Percentiles rank a stretch among this genome's conserved stretches.
Evolutionary conservation across 2,888 invertebrate genomes (phyloP).

Genomic region (Synergus gifuensis): DNA sequence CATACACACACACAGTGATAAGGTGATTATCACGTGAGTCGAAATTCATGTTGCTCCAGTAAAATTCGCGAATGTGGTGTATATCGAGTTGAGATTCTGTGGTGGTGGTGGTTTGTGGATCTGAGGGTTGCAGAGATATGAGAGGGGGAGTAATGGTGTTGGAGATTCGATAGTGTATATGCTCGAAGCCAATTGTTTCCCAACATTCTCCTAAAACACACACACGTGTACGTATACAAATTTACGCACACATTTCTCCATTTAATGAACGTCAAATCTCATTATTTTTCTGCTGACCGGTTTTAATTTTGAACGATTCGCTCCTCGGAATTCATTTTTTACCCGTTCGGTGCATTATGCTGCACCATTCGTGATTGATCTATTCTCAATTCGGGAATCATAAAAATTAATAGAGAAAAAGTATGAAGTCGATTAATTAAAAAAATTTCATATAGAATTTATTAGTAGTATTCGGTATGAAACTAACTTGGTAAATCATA

Average conservation of each 20-base stretch:
- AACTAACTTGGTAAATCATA: neutral
- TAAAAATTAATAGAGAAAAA: neutral
- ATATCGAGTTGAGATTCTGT: conserved; percentile 22
- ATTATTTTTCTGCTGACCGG: conserved; percentile 75
- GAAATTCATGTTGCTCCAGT: conserved; percentile 57
- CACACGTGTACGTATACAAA: neutral
- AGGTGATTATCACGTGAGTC: conserved; percentile 57
- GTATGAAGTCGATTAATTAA: neutral
- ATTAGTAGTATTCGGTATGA: neutral
- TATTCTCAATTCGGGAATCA: neutral
- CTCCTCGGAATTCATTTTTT: conserved; percentile 60
- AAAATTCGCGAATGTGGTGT: conserved; percentile 52
- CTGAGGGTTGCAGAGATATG: neutral
- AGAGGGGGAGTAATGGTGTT: neutral
- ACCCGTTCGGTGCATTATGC: conserved; percentile 68
- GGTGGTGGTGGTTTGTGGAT: neutral
- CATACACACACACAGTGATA: neutral
- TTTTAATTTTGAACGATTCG: conserved; percentile 74
- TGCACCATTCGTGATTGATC: conserved; percentile 57
- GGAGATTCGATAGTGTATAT: neutral
- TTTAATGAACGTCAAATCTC: conserved; percentile 75
- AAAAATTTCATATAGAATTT: conserved; percentile 14
- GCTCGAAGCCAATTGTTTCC: conserved; percentile 18
- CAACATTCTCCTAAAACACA: conserved; percentile 32
- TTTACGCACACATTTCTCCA: conserved; percentile 44